Evolutionary conservation across 2,797 vertebrate species (phyloP), one percentile per base, ranked within the genome.

Genomic region (Tokudaia tokunoshimensis): DNA sequence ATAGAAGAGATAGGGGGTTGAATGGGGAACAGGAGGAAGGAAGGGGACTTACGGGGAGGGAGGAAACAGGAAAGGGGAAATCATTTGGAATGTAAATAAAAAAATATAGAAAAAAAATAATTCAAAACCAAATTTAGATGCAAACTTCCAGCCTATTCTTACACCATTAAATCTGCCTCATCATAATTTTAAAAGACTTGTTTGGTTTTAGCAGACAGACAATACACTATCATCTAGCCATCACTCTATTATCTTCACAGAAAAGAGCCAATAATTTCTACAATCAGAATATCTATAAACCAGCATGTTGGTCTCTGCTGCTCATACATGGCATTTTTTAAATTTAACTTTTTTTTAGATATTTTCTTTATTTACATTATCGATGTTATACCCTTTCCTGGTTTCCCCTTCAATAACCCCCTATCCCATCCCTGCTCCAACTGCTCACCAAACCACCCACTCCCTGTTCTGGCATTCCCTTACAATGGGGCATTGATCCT

Each of bases 111-210:
- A 41, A 41, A 41, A 41, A 41, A 41, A 11, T 8, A 90, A 96
- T 88, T 20, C 92, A 98, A 90, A 94, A 96, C 90, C 96, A 98
- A 97, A 96, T 78, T 94, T 95, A 96, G 96, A 97, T 76, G 55
- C 41, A 31, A 97, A 94, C 88, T 84, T 97, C 89, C 94, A 72
- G 92, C 88, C 97, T 98, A 94, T 98, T 95, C 94, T 95, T 92
- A 87, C 76, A 47, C 34, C 12, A 6, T 80, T 84, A 78, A 90
- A 80, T 65, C 17, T 1, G 20, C 26, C 47, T 93, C 50, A 90
- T 92, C 29, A 47, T 65, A 70, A 92, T 78, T 92, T 93, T 29
- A 61, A 95, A 95, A 82, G 81, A 61, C 57, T 82, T 94, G 31
- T 87, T 94, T 92, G 86, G 41, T 67, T 89, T 96, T 83, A 92